phyloP scores from a whole-genome alignment of 1,140 invertebrate species.

The Acromyrmex echinatior region DNA sequence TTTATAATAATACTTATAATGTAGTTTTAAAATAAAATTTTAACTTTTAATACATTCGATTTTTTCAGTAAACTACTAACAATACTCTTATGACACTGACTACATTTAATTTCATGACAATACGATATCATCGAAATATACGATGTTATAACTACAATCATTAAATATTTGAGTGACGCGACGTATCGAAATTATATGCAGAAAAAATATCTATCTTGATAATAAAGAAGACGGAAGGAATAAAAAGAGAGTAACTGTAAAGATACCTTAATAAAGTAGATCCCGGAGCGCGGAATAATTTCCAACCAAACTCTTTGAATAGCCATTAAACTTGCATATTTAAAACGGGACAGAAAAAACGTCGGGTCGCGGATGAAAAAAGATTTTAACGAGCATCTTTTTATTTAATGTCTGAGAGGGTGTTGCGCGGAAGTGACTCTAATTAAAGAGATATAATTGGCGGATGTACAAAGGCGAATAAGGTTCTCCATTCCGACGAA shows the following conservation, averaged over 20 bases:
- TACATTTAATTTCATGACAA: background rate
- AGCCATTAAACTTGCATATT: conserved; percentile 37
- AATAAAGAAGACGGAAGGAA: background rate
- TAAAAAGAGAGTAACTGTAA: background rate
- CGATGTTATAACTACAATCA: background rate
- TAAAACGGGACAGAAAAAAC: conserved; percentile 11
- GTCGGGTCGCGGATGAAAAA: background rate
- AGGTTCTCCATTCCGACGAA: conserved; percentile 13
- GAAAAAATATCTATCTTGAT: conserved; percentile 5
- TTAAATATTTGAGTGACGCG: background rate
- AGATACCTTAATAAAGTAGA: conserved; percentile 39
- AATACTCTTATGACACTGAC: too few species aligned
- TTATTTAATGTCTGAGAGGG: conserved; percentile 41
- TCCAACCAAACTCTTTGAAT: conserved; percentile 22
- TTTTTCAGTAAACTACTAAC: too few species aligned
- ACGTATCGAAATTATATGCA: background rate
- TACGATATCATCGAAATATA: conserved; percentile 15
- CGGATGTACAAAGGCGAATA: conserved; percentile 40
- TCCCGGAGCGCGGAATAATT: background rate
- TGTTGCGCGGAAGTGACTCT: conserved; percentile 45
- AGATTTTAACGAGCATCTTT: conserved; percentile 43
- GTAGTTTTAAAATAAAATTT: too few species aligned
- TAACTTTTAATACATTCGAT: too few species aligned
- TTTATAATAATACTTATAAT: too few species aligned
- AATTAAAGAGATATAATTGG: conserved; percentile 47